Evolutionary conservation across 2,113 vertebrate genomes (phyloP), one percentile per base, ranked within the genome.

Genomic region (Cygnus atratus): DNA sequence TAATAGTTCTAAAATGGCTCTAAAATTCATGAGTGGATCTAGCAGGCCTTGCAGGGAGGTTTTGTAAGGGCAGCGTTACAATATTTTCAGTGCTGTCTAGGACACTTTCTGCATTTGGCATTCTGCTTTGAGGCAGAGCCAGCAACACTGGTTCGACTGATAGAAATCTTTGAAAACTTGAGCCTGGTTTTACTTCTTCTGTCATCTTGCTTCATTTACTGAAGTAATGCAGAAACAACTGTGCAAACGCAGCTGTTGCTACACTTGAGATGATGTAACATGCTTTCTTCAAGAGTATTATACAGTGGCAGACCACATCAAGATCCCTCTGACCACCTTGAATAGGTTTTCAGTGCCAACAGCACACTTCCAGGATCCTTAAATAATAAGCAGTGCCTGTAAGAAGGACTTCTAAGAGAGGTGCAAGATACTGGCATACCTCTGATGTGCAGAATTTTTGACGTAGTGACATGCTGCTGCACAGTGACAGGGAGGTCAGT

Each of bases 211-310:
- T 78, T 78, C 61, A 84, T 88, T 66, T 90, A 61, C 28, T 90
- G 43, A 90, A 94, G 33, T 66, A 74, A 87, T 3, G 6, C 29
- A 83, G 87, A 83, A 91, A 88, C 19, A 91, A 70, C 22, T 41
- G 72, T 86, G 33, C 29, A 84, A 87, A 91, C 62, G 35, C 65
- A 72, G 57, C 68, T 93, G 46, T 84, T 81, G 59, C 72, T 83
- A 74, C 20, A 46, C 71, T 46, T 62, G 26, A 59, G 35, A 39
- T 57, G 41, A 70, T 35, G 33, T 26, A 59, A 72, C 5, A 5
- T 28, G 37, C 44, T 89, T 87, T 72, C 39, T 91, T 92, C 24
- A 92, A 17, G n/a, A 41, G 13, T 33, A 37, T 21, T n/a, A 28
- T 18, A 33, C 2, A 50, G 20, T 24, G 35, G 37, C 28, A 83